These are phyloP conservation scores for Stichodactyla mertensii DNA, from an alignment of 64 coral and sea anemone genomes.

Conservation along the genomic window DNA sequence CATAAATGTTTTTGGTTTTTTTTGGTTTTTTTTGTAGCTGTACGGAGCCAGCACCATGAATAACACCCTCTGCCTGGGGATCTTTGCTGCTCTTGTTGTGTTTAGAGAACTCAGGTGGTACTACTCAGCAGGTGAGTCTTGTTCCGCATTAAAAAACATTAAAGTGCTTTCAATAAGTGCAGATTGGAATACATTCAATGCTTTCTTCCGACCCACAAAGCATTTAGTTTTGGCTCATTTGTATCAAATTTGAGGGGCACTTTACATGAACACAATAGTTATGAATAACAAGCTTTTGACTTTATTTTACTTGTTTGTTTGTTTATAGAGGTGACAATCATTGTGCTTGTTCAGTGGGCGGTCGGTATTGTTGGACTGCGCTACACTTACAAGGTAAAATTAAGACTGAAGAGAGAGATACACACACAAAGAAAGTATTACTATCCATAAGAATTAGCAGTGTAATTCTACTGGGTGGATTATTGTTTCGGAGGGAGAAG, in stretches of 20 bases:
- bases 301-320: conserved; percentile 13
- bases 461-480: too few relatives aligned
- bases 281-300: neutral
- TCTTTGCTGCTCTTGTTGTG: conserved; percentile 93
- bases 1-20: neutral
- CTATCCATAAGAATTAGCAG: too few relatives aligned
- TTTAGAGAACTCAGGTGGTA: conserved; percentile 81
- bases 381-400: conserved; percentile 74
- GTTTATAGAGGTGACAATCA: conserved; percentile 74
- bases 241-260: too few relatives aligned
- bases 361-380: conserved; percentile 72
- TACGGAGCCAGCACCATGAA: conserved; percentile 99
- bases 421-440: too few relatives aligned
- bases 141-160: too few relatives aligned
- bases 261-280: too few relatives aligned
- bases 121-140: conserved; percentile 82
- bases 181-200: too few relatives aligned
- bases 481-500: too few relatives aligned
- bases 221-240: too few relatives aligned
- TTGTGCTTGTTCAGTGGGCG: conserved; percentile 81
- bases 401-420: too few relatives aligned
- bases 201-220: too few relatives aligned
- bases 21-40: conserved; percentile 30
- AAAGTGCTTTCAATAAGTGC: too few relatives aligned
- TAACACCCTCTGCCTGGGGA: conserved; percentile 92